Evolutionary conservation across 1,140 invertebrate species (phyloP).

Genomic region (Drosophila jambulina): DNA sequence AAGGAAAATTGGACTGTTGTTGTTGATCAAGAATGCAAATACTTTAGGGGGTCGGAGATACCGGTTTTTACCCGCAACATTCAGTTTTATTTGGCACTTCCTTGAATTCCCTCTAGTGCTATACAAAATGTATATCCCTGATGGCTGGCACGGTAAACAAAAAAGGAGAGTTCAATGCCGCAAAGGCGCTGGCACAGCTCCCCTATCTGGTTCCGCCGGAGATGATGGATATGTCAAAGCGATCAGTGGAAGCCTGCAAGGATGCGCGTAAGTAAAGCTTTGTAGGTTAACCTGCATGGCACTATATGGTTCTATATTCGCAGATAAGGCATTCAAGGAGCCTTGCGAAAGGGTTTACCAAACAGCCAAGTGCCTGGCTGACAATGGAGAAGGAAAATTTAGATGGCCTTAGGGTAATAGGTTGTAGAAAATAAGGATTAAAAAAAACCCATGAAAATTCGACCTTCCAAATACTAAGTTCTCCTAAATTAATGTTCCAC

Average conservation of each 20-base stretch:
- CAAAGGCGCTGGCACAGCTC: slow-evolving; percentile 74
- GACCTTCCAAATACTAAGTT: slow-evolving; percentile 25
- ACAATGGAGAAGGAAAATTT: slow-evolving; percentile 5
- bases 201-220: slow-evolving; percentile 72
- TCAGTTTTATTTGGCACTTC: background rate
- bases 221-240: slow-evolving; percentile 51
- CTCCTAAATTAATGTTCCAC: background rate
- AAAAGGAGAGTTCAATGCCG: slow-evolving; percentile 75
- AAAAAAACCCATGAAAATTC: slow-evolving; percentile 38
- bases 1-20: background rate
- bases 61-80: background rate
- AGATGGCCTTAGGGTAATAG: slow-evolving; percentile 16
- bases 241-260: slow-evolving; percentile 65
- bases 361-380: slow-evolving; percentile 21
- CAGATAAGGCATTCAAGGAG: slow-evolving; percentile 78
- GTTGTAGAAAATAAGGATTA: background rate
- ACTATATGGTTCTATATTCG: background rate
- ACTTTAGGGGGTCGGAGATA: background rate
- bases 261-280: slow-evolving; percentile 72
- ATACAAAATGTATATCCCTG: slow-evolving; percentile 77
- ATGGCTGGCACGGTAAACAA: slow-evolving; percentile 78
- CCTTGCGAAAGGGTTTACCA: slow-evolving; percentile 57
- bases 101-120: slow-evolving; percentile 56
- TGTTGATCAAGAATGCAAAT: background rate
- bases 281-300: background rate